phyloP scores from a whole-genome alignment of 2,113 vertebrate species.

The Anguilla japonica region DNA sequence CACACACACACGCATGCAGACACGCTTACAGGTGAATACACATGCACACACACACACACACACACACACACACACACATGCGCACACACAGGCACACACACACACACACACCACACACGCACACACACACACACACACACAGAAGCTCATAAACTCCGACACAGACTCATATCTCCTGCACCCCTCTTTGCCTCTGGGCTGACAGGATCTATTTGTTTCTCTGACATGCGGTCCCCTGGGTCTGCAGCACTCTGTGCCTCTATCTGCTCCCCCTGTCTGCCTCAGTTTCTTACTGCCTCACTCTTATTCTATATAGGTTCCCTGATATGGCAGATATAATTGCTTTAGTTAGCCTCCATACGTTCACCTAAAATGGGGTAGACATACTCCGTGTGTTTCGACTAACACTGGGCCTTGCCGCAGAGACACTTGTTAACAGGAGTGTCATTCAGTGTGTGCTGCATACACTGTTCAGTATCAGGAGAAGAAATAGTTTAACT shows the following conservation, averaged over 20 bases:
- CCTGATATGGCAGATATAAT: not conserved
- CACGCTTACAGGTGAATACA: no score
- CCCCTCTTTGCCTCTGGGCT: not conserved
- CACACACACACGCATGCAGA: no score
- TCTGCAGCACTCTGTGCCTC: not conserved
- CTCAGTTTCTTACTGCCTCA: not conserved
- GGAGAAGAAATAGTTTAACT: not conserved
- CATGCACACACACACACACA: no score
- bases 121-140: constrained; percentile 1
- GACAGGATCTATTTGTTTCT: not conserved
- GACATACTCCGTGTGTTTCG: not conserved
- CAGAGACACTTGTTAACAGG: not conserved
- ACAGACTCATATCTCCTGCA: not conserved
- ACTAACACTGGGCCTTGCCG: not conserved
- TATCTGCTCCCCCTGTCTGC: not conserved
- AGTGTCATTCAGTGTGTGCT: not conserved
- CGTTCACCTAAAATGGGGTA: not conserved
- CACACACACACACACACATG: no score
- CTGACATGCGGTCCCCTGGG: constrained; percentile 7
- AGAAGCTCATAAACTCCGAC: not conserved
- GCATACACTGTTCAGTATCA: not conserved
- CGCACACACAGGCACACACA: no score
- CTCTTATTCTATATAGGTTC: constrained; percentile 13
- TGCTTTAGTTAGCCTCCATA: not conserved
- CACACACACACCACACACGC: constrained; percentile 5